phyloP scores from a whole-genome alignment of 2,888 invertebrate genomes.

The Germaria angustata region DNA sequence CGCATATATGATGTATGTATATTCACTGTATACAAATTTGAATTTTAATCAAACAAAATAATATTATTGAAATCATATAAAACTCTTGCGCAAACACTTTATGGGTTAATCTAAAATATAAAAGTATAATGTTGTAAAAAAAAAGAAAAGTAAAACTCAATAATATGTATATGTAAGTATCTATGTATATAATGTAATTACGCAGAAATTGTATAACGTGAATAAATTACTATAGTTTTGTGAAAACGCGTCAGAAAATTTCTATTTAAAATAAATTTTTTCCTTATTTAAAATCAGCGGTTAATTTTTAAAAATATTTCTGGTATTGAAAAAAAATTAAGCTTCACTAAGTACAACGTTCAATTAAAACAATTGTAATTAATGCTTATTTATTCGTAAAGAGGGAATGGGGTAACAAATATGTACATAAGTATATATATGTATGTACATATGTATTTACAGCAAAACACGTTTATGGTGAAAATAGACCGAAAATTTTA shows the following conservation, averaged over 20 bases:
- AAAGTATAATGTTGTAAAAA: background rate
- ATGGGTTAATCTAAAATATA: background rate
- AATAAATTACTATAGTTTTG: background rate
- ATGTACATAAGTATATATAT: too few relatives aligned
- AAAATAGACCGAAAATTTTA: too few relatives aligned
- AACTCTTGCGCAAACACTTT: background rate
- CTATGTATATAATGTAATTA: background rate
- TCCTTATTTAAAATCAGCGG: background rate
- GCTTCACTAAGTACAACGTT: conserved; percentile 45
- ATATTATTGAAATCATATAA: background rate
- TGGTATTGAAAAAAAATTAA: background rate
- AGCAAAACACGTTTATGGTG: too few relatives aligned
- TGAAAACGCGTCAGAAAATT: background rate
- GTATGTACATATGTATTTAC: too few relatives aligned
- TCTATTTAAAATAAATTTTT: background rate
- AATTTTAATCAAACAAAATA: background rate
- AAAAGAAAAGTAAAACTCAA: background rate
- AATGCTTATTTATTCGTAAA: conserved; percentile 32
- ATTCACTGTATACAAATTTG: background rate
- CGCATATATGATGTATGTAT: background rate
- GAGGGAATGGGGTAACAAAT: background rate
- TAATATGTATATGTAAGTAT: too few relatives aligned
- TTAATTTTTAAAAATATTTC: conserved; percentile 19
- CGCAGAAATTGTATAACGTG: background rate
- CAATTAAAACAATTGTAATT: conserved; percentile 37